These are phyloP conservation scores for Nothobranchius furzeri DNA, from an alignment of 2,113 vertebrate genomes.

Conservation along the genomic window DNA sequence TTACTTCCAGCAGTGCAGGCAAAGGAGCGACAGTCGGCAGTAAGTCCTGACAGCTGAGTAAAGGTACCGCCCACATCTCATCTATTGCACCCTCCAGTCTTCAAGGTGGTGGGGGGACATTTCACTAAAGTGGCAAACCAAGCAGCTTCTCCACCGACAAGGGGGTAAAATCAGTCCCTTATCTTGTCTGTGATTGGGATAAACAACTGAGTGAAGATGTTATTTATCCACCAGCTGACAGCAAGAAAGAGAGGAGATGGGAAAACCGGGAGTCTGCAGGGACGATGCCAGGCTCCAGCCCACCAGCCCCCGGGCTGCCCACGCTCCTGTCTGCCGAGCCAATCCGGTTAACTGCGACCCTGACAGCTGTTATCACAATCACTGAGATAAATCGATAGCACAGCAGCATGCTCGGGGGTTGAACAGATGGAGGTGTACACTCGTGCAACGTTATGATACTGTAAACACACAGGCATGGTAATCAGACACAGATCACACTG, in stretches of 20 bases:
- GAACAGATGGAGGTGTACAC: slow-evolving; percentile 40
- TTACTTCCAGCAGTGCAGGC: slow-evolving; percentile 26
- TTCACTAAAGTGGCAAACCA: slow-evolving; percentile 18
- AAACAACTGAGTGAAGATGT: slow-evolving; percentile 8
- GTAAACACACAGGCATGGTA: slow-evolving; percentile 8
- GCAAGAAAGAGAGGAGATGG: slow-evolving; percentile 13
- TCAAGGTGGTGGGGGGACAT: not conserved
- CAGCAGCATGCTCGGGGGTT: not conserved
- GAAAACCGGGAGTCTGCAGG: slow-evolving; percentile 30
- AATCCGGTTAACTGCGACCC: slow-evolving; percentile 3
- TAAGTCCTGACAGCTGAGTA: slow-evolving; percentile 30
- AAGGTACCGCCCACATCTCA: too few relatives aligned
- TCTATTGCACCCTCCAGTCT: too few relatives aligned
- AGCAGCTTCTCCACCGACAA: slow-evolving; percentile 1
- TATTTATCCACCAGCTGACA: slow-evolving; percentile 50
- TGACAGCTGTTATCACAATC: slow-evolving; percentile 55
- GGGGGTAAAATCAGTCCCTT: slow-evolving; percentile 29
- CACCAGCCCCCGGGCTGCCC: slow-evolving; percentile 39
- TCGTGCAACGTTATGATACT: not conserved
- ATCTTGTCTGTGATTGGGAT: slow-evolving; percentile 41
- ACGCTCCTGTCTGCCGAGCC: slow-evolving; percentile 19
- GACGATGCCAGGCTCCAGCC: slow-evolving; percentile 16
- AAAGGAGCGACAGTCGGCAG: slow-evolving; percentile 15
- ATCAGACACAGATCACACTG: too few relatives aligned
- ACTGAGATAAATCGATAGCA: too few relatives aligned